These are phyloP conservation scores for Saccopteryx leptura DNA, from an alignment of 2,113 vertebrate species.

Conservation along the genomic window DNA sequence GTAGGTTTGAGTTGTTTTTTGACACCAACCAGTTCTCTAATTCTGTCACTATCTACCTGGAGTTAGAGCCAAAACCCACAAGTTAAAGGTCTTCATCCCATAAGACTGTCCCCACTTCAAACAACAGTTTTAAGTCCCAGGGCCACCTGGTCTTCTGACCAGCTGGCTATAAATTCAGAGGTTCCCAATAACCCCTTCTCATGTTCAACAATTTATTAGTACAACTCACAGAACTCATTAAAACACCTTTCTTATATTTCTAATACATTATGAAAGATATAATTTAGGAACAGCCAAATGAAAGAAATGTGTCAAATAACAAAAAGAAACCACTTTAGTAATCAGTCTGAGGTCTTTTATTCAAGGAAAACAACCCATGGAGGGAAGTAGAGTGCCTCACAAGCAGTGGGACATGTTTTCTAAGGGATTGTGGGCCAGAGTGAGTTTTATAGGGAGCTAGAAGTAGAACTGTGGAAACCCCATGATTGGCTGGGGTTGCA, in stretches of 20 bases:
- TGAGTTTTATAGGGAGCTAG: background rate
- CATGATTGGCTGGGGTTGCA: background rate
- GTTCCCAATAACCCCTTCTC: background rate
- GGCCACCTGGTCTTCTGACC: background rate
- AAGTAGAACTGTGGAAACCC: background rate
- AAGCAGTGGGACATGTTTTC: background rate
- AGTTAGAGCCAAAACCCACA: background rate
- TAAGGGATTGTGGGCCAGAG: background rate
- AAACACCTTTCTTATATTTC: background rate
- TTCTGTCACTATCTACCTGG: background rate
- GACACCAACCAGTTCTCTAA: background rate
- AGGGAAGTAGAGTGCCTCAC: background rate
- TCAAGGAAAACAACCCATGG: background rate
- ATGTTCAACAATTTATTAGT: background rate
- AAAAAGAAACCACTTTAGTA: background rate
- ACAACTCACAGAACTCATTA: background rate
- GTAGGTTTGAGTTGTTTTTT: background rate
- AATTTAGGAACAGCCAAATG: background rate
- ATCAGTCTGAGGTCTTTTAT: background rate
- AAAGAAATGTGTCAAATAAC: background rate
- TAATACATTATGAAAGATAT: background rate
- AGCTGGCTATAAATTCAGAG: background rate
- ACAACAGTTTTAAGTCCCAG: background rate
- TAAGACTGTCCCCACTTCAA: background rate
- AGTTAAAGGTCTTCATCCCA: background rate